These are phyloP conservation scores for Notechis scutatus DNA, from an alignment of 2,113 vertebrate species.

Conservation along the genomic window DNA sequence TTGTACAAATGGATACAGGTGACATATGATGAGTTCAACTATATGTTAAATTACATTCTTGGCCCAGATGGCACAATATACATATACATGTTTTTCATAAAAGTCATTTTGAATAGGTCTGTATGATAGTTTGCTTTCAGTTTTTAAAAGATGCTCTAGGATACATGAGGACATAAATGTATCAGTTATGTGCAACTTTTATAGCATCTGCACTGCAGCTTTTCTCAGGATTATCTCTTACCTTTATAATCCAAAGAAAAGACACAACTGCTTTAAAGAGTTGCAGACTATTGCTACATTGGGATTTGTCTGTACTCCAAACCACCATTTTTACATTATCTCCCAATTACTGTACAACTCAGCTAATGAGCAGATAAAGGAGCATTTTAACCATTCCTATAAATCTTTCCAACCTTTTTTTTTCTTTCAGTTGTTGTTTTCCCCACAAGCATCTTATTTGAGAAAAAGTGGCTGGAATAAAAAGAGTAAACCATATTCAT, in stretches of 20 bases:
- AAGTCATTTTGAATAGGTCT: neutral
- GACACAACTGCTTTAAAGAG: neutral
- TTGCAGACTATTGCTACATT: neutral
- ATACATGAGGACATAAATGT: neutral
- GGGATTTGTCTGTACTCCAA: neutral
- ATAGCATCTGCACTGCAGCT: neutral
- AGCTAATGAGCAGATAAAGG: neutral
- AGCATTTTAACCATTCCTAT: neutral
- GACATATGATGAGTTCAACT: no score
- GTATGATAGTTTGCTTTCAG: neutral
- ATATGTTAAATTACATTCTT: neutral
- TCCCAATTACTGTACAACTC: neutral
- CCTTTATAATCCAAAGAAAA: no score
- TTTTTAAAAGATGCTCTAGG: neutral
- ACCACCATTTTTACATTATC: neutral
- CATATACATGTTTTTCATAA: neutral
- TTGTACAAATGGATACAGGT: no score
- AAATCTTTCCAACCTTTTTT: neutral
- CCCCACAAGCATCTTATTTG: neutral
- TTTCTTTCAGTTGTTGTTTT: neutral
- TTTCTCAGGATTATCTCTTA: neutral
- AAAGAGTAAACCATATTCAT: neutral
- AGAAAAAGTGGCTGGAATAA: neutral
- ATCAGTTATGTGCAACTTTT: neutral
- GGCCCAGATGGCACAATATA: neutral